Evolutionary conservation across 2,888 invertebrate species (phyloP).

Genomic region (Tineola bisselliella): DNA sequence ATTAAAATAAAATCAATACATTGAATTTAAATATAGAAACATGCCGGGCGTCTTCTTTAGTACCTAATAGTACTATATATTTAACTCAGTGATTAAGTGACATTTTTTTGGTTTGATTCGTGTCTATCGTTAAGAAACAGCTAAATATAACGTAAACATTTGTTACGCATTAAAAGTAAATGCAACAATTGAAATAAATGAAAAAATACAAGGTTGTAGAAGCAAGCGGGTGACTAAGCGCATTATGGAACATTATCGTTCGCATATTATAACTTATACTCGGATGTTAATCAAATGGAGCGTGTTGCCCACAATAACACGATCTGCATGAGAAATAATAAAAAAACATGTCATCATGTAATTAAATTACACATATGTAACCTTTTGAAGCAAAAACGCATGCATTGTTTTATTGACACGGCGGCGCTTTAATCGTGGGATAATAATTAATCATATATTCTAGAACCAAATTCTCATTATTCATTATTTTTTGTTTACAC

Average conservation of each 20-base stretch:
- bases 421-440: too few relatives aligned
- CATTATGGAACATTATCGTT: background rate
- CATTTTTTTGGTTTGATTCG: too few relatives aligned
- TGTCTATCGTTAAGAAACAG: background rate
- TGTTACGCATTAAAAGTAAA: background rate
- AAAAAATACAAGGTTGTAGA: background rate
- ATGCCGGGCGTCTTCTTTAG: too few relatives aligned
- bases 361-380: conserved; percentile 7
- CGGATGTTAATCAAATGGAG: background rate
- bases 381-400: background rate
- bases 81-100: too few relatives aligned
- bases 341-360: background rate
- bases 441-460: too few relatives aligned
- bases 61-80: too few relatives aligned
- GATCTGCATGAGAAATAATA: background rate
- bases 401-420: background rate
- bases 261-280: background rate
- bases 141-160: background rate
- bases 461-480: too few relatives aligned
- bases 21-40: too few relatives aligned
- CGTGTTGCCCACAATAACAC: background rate
- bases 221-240: background rate
- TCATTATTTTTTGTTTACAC: too few relatives aligned
- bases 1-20: too few relatives aligned
- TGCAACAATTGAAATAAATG: background rate